These are phyloP conservation scores for Paracanthobrama guichenoti DNA, from an alignment of 2,113 vertebrate species.

Conservation along the genomic window DNA sequence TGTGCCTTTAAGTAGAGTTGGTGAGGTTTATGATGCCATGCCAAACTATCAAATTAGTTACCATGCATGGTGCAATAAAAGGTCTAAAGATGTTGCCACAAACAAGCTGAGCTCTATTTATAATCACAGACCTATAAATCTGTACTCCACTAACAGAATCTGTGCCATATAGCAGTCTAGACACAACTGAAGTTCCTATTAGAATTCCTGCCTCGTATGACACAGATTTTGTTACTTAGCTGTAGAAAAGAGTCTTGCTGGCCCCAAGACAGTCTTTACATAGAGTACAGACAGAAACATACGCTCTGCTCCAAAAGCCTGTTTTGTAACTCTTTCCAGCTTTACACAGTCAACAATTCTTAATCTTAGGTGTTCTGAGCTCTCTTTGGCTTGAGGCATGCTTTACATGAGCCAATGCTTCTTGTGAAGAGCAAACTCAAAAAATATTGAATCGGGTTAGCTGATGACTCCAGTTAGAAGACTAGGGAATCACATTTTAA, in stretches of 20 bases:
- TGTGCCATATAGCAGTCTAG: conserved; percentile 4
- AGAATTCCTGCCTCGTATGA: conserved; percentile 21
- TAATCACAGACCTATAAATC: conserved; percentile 20
- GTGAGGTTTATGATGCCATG: background rate
- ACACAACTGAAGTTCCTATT: conserved; percentile 11
- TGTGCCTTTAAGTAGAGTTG: background rate
- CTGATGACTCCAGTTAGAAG: background rate
- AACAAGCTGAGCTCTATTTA: background rate
- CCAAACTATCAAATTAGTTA: background rate
- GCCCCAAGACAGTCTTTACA: conserved; percentile 8
- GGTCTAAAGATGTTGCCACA: conserved; percentile 5
- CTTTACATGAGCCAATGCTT: background rate
- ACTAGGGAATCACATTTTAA: background rate
- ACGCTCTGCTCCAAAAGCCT: background rate
- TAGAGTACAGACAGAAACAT: conserved; percentile 13
- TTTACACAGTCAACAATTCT: conserved; percentile 23
- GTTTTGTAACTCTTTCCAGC: conserved; percentile 19
- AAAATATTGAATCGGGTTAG: background rate
- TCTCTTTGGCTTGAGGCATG: conserved; percentile 10
- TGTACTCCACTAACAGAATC: background rate
- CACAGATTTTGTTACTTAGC: background rate
- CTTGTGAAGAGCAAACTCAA: background rate
- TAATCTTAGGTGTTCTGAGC: conserved; percentile 21
- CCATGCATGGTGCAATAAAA: background rate
- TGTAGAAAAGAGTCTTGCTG: background rate